Evolutionary conservation across 2,113 vertebrate genomes (phyloP).

Genomic region (Rissa tridactyla): DNA sequence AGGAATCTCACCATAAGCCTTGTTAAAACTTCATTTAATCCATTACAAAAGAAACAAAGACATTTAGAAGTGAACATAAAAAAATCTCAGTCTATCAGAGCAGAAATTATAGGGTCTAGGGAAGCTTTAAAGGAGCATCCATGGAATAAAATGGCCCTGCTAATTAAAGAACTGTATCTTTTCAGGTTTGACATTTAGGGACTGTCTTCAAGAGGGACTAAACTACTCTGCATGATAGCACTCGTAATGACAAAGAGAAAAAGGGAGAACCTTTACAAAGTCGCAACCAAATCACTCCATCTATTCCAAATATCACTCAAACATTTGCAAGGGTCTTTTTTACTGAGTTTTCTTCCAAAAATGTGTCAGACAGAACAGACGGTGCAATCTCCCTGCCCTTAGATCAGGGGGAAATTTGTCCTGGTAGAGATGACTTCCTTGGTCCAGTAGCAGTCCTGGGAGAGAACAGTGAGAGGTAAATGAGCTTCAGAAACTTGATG

Average conservation of each 20-base stretch:
- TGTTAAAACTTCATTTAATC: slow-evolving; percentile 79
- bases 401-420: background rate
- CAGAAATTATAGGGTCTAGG: slow-evolving; percentile 66
- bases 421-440: background rate
- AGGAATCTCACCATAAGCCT: slow-evolving; percentile 73
- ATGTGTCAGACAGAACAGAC: background rate
- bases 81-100: slow-evolving; percentile 68
- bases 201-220: slow-evolving; percentile 18
- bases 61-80: slow-evolving; percentile 67
- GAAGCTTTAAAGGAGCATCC: slow-evolving; percentile 31
- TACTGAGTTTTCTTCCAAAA: background rate
- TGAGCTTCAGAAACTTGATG: background rate
- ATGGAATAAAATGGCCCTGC: slow-evolving; percentile 15
- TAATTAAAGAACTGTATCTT: slow-evolving; percentile 48
- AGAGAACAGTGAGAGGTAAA: background rate
- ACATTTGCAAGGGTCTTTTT: background rate
- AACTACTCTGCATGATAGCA: background rate
- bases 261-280: slow-evolving; percentile 26
- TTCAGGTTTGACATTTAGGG: slow-evolving; percentile 40
- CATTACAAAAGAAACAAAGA: slow-evolving; percentile 71
- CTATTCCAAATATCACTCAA: background rate
- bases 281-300: background rate
- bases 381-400: background rate
- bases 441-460: background rate
- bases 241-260: slow-evolving; percentile 22